phyloP scores from a whole-genome alignment of 2,113 vertebrate genomes.

The Sphaerodactylus townsendi region DNA sequence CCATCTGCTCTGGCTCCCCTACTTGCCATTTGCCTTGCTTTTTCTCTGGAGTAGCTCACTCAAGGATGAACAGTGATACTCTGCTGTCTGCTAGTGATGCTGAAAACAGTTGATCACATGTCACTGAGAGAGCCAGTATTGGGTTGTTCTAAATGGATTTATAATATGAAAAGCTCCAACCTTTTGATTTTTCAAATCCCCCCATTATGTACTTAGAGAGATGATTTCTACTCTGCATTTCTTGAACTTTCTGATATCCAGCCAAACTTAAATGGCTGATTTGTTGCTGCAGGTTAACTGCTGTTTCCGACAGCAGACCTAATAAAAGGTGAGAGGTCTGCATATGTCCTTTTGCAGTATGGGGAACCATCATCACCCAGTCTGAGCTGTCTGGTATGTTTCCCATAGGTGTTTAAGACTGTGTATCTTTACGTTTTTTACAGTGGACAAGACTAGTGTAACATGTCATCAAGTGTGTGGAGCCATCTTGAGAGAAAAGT shows the following conservation, averaged over 20 bases:
- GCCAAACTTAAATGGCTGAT: not conserved
- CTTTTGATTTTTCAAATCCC: not conserved
- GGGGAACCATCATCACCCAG: too few relatives aligned
- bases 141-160: not conserved
- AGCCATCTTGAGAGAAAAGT: not conserved
- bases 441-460: too few relatives aligned
- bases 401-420: not conserved
- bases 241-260: not conserved
- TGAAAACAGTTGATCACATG: not conserved
- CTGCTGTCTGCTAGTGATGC: not conserved
- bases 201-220: not conserved
- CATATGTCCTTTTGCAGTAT: not conserved
- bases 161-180: not conserved
- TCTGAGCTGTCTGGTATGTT: not conserved
- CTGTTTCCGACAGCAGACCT: not conserved
- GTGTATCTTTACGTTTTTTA: not conserved
- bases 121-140: not conserved
- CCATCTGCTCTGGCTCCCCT: not conserved
- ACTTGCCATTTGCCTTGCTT: not conserved
- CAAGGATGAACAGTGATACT: not conserved
- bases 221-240: not conserved
- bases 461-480: too few relatives aligned
- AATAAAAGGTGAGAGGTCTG: not conserved
- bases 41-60: not conserved
- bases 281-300: not conserved